These are phyloP conservation scores for Orchesella cincta DNA, from an alignment of 1,140 invertebrate species.

Conservation along the genomic window DNA sequence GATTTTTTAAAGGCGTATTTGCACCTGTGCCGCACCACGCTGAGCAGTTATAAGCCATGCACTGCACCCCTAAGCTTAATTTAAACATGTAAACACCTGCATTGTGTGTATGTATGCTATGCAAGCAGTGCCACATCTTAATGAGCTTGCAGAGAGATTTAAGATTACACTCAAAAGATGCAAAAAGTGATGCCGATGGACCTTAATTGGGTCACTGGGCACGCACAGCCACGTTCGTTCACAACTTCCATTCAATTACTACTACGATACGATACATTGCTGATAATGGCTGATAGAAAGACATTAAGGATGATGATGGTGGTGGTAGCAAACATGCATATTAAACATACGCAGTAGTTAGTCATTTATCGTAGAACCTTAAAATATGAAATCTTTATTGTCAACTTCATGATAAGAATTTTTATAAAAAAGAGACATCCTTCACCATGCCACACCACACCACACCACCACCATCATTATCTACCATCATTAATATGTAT, in stretches of 20 bases:
- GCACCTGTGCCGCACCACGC: background rate
- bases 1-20: background rate
- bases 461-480: background rate
- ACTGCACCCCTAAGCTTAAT: background rate
- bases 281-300: no score
- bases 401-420: background rate
- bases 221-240: background rate
- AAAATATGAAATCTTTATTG: background rate
- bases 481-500: background rate
- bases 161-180: background rate
- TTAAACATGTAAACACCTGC: background rate
- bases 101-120: background rate
- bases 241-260: background rate
- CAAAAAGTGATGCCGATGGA: constrained; percentile 11
- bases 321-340: no score
- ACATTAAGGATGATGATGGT: no score
- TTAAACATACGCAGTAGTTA: no score
- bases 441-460: background rate
- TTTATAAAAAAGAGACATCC: no score
- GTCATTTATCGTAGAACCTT: background rate
- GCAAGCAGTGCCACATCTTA: background rate
- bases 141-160: background rate
- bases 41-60: background rate
- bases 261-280: background rate
- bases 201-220: constrained; percentile 29